These are phyloP conservation scores for Sebastes hubbsi DNA, from an alignment of 2,797 vertebrate genomes.

Conservation along the genomic window DNA sequence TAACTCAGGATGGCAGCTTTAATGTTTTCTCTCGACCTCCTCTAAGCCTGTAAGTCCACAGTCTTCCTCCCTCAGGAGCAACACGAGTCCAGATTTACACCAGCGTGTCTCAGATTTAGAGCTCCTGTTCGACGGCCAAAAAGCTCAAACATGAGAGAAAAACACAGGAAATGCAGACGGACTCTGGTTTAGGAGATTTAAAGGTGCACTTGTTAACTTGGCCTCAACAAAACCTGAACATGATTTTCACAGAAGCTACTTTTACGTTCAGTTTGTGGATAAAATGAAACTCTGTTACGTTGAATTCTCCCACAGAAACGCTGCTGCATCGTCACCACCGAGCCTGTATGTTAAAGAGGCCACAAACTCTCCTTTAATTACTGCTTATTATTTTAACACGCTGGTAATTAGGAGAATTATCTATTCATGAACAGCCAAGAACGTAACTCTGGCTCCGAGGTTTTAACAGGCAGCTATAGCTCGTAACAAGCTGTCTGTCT, in stretches of 20 bases:
- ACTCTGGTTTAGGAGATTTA: background rate
- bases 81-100: background rate
- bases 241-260: background rate
- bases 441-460: background rate
- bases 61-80: background rate
- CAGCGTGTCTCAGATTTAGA: background rate
- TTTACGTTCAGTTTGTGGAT: background rate
- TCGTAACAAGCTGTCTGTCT: background rate
- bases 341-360: background rate
- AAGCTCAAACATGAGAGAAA: background rate
- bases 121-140: background rate
- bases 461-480: background rate
- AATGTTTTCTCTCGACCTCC: background rate
- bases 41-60: background rate
- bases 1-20: background rate
- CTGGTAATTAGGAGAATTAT: background rate
- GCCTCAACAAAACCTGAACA: background rate
- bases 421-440: background rate
- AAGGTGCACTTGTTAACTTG: background rate
- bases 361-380: background rate
- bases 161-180: background rate
- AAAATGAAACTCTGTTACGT: background rate
- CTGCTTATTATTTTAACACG: background rate
- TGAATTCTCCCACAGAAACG: background rate
- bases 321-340: background rate